Conservation (phyloP, 2,797 vertebrate species). For the Schizopygopsis malacanthus region DNA sequence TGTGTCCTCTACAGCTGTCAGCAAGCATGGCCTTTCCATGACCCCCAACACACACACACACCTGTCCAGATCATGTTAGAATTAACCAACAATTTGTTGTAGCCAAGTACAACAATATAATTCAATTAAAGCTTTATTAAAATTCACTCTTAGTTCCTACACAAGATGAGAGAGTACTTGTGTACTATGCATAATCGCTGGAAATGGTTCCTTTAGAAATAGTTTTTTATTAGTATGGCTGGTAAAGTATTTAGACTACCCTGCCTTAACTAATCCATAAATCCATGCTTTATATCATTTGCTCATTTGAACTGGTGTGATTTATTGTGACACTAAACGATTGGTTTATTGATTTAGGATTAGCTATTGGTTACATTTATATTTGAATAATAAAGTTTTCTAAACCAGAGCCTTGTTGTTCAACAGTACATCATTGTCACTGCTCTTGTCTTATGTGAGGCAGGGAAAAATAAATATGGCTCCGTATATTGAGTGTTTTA, state of each 20-base stretch:
- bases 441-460: background rate
- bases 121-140: conserved; percentile 16
- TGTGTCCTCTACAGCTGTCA: conserved; percentile 60
- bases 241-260: conserved; percentile 4
- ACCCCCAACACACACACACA: conserved; percentile 23
- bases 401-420: background rate
- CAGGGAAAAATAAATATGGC: background rate
- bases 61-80: conserved; percentile 49
- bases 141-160: conserved; percentile 22
- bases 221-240: background rate
- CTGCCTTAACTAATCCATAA: background rate
- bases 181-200: background rate
- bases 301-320: background rate
- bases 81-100: conserved; percentile 15
- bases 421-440: background rate
- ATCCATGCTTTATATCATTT: background rate
- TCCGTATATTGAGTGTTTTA: conserved; percentile 6
- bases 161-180: background rate
- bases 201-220: background rate
- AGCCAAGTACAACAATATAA: conserved; percentile 13
- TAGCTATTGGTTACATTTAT: background rate
- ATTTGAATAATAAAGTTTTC: background rate
- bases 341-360: background rate
- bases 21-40: conserved; percentile 35
- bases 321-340: background rate